These are phyloP conservation scores for Anodontia alba DNA, from an alignment of 2,888 invertebrate species.

Conservation along the genomic window DNA sequence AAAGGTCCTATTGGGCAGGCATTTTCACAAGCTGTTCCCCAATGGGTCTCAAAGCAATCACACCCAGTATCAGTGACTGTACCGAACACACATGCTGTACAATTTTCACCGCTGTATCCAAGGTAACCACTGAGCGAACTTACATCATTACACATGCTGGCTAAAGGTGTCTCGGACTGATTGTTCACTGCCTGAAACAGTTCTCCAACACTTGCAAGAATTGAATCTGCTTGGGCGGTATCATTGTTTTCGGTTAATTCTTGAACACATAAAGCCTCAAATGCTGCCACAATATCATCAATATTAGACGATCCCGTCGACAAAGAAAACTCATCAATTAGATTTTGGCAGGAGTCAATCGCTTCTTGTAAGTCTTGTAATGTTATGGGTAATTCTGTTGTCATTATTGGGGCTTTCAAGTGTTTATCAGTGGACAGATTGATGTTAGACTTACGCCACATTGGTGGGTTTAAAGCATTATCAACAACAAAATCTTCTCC, in stretches of 20 bases:
- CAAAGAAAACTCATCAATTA: conserved; percentile 48
- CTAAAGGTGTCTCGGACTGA: conserved; percentile 40
- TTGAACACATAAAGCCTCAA: conserved; percentile 54
- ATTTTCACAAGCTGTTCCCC: conserved; percentile 64
- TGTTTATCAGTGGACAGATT: conserved; percentile 45
- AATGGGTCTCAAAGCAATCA: conserved; percentile 63
- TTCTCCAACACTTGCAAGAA: conserved; percentile 48
- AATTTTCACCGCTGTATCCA: conserved; percentile 53
- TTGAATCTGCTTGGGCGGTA: conserved; percentile 47
- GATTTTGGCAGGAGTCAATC: conserved; percentile 42
- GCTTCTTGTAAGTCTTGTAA: conserved; percentile 35
- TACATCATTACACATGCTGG: conserved; percentile 38
- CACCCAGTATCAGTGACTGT: conserved; percentile 44
- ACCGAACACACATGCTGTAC: conserved; percentile 65
- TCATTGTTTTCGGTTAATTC: conserved; percentile 46
- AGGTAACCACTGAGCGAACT: conserved; percentile 39
- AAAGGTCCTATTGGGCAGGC: conserved; percentile 57
- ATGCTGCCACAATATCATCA: conserved; percentile 32
- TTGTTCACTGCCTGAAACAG: conserved; percentile 41
- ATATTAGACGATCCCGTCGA: conserved; percentile 37
- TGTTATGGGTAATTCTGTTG: conserved; percentile 32
- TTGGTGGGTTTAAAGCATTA: conserved; percentile 54
- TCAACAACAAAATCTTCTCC: conserved; percentile 60
- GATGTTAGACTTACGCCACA: conserved; percentile 67
- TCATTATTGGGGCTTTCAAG: conserved; percentile 34